A percentile compares a stretch with the other conserved stretches of the same genome.
These are phyloP conservation scores for Nothura maculosa DNA, from an alignment of 2,797 vertebrate species.

Conservation along the genomic window DNA sequence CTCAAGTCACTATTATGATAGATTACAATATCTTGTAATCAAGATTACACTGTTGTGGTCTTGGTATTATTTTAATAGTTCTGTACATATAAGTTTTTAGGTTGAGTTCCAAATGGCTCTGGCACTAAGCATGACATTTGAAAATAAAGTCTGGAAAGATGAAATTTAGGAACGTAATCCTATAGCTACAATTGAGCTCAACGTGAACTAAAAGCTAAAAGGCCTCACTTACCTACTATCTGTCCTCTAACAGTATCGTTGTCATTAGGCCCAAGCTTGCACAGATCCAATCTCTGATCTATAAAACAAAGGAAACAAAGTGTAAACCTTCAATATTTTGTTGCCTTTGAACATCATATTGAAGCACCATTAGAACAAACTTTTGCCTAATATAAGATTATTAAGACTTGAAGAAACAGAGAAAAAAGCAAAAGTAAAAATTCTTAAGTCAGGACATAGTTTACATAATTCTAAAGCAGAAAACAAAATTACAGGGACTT, in stretches of 20 bases:
- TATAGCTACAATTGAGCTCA: background rate
- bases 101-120: background rate
- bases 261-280: slow-evolving; percentile 95
- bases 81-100: background rate
- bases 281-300: slow-evolving; percentile 97
- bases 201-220: background rate
- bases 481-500: background rate
- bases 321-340: background rate
- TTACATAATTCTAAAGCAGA: background rate
- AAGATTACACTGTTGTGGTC: background rate
- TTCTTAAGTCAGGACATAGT: background rate
- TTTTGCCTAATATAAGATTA: background rate
- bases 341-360: background rate
- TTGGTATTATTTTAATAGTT: background rate
- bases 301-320: background rate
- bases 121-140: background rate
- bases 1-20: background rate
- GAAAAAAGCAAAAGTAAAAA: background rate
- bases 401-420: background rate
- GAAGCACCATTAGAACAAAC: background rate
- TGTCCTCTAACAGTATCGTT: slow-evolving; percentile 97
- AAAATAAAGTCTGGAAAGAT: background rate
- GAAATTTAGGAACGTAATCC: background rate
- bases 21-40: background rate
- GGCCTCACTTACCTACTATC: slow-evolving; percentile 91